These are phyloP conservation scores for Seira musarum DNA, from an alignment of 2,888 invertebrate species.

Conservation along the genomic window DNA sequence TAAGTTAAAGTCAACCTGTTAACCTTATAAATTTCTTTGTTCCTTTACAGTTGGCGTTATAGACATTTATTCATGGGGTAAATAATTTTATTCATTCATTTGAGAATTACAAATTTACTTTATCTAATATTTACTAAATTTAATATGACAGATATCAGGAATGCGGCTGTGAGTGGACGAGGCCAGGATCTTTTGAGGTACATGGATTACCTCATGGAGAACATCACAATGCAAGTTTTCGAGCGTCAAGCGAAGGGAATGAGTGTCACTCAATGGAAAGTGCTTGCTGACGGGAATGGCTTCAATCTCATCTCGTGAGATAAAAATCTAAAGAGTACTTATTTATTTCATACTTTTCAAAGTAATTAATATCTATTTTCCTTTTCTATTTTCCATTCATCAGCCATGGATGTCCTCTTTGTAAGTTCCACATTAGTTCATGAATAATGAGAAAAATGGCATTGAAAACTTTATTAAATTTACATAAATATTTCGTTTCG, in stretches of 20 bases:
- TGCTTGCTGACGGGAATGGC: slow-evolving; percentile 4
- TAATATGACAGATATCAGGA: too few relatives aligned
- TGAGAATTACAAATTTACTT: too few relatives aligned
- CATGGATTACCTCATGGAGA: slow-evolving; percentile 22
- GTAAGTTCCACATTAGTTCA: too few relatives aligned
- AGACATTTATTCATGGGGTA: slow-evolving; percentile 23
- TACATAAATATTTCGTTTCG: not conserved
- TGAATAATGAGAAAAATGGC: too few relatives aligned
- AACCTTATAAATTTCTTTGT: not conserved
- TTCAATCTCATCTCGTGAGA: slow-evolving; percentile 17
- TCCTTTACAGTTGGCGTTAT: slow-evolving; percentile 23
- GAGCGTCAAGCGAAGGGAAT: not conserved
- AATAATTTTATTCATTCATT: too few relatives aligned
- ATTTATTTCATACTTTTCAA: not conserved
- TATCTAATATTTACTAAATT: too few relatives aligned
- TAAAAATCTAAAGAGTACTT: too few relatives aligned
- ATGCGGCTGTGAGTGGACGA: not conserved
- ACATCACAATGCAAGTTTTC: slow-evolving; percentile 31
- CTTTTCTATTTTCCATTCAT: not conserved
- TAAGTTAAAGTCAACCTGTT: not conserved
- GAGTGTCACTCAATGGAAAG: slow-evolving; percentile 31
- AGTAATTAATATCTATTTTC: not conserved
- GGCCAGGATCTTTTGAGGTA: slow-evolving; percentile 23
- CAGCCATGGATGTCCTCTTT: slow-evolving; percentile 36
- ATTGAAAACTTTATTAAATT: not conserved